These are phyloP conservation scores for Telmatherina bonti DNA, from an alignment of 2,797 vertebrate species.

Conservation along the genomic window DNA sequence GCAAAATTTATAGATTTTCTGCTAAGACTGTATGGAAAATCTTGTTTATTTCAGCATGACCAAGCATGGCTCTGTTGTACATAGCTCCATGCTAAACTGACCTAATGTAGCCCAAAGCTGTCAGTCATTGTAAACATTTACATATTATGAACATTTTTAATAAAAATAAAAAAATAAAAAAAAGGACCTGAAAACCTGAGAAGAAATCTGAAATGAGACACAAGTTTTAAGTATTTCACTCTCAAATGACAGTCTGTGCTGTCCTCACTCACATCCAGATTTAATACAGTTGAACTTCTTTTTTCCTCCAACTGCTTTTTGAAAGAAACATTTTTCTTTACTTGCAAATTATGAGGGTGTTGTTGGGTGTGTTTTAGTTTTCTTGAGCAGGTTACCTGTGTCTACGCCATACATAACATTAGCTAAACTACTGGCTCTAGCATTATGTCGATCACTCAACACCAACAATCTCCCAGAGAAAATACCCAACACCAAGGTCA, in stretches of 20 bases:
- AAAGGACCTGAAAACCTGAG: neutral
- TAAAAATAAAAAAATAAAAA: neutral
- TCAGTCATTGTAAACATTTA: neutral
- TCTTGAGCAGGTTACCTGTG: neutral
- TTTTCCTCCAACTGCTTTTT: too few species aligned
- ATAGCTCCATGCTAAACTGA: neutral
- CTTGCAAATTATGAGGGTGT: neutral
- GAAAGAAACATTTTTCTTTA: too few species aligned
- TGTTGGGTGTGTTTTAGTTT: neutral
- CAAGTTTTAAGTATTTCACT: too few species aligned
- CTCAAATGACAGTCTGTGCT: too few species aligned
- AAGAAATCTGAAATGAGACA: neutral
- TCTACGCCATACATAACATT: too few species aligned
- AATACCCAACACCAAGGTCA: neutral
- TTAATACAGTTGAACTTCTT: too few species aligned
- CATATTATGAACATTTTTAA: neutral
- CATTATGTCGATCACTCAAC: neutral
- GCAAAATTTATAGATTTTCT: neutral
- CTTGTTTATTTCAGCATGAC: neutral
- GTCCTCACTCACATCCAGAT: too few species aligned
- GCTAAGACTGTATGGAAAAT: neutral
- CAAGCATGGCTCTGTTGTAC: neutral
- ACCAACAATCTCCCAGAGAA: neutral
- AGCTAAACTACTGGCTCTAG: neutral
- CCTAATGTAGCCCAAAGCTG: neutral